phyloP scores from a whole-genome alignment of 2,113 vertebrate genomes.

The Oriolus oriolus region DNA sequence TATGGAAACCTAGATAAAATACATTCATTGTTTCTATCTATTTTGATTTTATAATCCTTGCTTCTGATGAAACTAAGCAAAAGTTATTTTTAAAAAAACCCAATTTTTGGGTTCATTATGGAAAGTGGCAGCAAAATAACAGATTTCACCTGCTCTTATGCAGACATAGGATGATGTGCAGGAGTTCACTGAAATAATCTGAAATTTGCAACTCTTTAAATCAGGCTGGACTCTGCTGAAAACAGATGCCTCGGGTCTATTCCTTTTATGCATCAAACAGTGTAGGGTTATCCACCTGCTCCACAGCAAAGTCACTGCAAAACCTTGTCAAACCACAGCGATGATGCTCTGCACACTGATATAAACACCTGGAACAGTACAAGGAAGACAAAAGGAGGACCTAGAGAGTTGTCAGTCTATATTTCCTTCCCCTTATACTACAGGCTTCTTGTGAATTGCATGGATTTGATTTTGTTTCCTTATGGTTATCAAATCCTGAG shows the following conservation, averaged over 20 bases:
- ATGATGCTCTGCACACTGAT: background rate
- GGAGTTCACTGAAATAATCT: background rate
- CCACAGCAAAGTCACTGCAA: background rate
- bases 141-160: background rate
- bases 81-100: background rate
- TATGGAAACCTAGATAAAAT: background rate
- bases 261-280: background rate
- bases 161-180: background rate
- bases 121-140: background rate
- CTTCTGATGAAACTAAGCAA: background rate
- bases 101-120: fast-evolving
- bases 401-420: background rate
- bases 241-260: background rate
- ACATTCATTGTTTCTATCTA: background rate
- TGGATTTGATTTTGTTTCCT: background rate
- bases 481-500: background rate
- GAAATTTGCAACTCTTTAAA: background rate
- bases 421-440: background rate
- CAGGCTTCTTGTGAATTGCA: background rate
- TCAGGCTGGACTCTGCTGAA: background rate
- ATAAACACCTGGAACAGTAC: background rate
- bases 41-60: background rate
- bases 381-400: background rate
- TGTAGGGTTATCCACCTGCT: background rate
- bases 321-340: background rate